Conservation (phyloP, 2,113 vertebrate species). For the Centropristis striata region DNA sequence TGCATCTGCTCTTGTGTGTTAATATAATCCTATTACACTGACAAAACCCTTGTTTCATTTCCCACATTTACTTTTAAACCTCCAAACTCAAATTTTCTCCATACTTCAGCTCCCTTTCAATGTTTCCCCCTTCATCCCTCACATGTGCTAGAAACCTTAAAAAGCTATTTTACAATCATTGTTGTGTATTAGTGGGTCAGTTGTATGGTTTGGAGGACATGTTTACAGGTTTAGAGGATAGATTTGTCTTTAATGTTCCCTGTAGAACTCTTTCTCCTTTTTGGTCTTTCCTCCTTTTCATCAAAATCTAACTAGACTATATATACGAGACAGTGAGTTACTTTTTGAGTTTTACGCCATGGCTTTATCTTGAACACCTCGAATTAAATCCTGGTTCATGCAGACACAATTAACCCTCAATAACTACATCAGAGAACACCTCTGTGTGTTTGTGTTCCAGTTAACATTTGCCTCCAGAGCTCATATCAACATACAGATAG, state of each 20-base stretch:
- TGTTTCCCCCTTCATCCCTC: constrained; percentile 19
- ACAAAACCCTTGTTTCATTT: constrained; percentile 23
- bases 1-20: constrained; percentile 17
- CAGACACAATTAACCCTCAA: too few species aligned
- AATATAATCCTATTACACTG: constrained; percentile 2
- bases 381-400: neutral
- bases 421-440: constrained; percentile 1
- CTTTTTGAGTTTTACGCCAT: neutral
- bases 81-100: neutral
- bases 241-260: neutral
- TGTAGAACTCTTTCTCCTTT: too few species aligned
- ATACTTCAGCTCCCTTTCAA: constrained; percentile 7
- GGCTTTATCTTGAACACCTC: neutral
- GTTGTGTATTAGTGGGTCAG: neutral
- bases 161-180: neutral
- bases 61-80: neutral
- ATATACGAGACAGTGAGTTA: too few species aligned
- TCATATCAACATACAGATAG: constrained; percentile 22
- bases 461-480: constrained; percentile 29
- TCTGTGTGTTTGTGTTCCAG: constrained; percentile 33
- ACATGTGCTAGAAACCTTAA: constrained; percentile 8
- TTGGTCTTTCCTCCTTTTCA: too few species aligned
- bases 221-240: neutral
- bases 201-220: too few species aligned
- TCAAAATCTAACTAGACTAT: too few species aligned